These are phyloP conservation scores for Pomatostomus ruficeps DNA, from an alignment of 2,113 vertebrate genomes.

Conservation along the genomic window DNA sequence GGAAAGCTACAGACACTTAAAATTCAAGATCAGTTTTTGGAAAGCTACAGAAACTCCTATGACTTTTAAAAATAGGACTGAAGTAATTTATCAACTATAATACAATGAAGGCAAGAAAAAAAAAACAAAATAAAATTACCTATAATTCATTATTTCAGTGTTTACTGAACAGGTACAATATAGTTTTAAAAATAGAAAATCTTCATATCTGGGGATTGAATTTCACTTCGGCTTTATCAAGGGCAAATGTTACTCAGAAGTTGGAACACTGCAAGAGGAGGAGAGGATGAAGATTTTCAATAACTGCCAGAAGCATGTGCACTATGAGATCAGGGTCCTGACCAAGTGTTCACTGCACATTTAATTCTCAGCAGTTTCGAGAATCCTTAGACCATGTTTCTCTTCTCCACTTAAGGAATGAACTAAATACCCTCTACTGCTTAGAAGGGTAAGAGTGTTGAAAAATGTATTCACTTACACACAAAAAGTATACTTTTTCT, in stretches of 20 bases:
- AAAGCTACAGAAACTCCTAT: neutral
- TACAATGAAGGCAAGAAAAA: neutral
- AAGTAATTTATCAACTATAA: neutral
- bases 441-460: neutral
- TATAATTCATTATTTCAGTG: neutral
- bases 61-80: neutral
- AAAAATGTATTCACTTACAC: neutral
- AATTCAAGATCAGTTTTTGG: neutral
- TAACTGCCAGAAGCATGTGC: neutral
- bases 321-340: neutral
- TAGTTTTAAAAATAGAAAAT: neutral
- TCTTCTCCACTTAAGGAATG: neutral
- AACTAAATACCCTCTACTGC: neutral
- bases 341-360: neutral
- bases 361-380: neutral
- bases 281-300: neutral
- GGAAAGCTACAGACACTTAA: neutral
- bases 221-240: neutral
- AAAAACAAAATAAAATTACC: accelerated
- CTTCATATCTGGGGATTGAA: neutral
- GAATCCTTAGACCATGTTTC: neutral
- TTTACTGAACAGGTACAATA: neutral
- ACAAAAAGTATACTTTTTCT: neutral
- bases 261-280: neutral
- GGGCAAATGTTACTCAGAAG: neutral